Base-by-base conservation (phyloP, 2,113 vertebrate genomes). In the Ptychochromis oligacanthus region DNA sequence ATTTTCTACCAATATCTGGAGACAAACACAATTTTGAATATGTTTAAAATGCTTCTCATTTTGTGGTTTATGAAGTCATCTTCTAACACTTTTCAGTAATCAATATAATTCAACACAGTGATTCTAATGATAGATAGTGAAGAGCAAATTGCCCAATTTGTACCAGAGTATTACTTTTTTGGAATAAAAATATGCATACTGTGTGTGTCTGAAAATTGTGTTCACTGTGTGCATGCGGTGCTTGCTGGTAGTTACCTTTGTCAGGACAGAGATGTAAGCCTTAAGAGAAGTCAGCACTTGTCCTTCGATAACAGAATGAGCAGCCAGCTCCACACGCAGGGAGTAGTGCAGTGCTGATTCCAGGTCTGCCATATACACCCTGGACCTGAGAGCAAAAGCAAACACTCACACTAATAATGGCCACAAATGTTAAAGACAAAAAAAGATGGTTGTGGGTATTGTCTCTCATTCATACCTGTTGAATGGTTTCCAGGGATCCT, bases 301-400 rank as follows among this genome's bases (percentile, higher is more conserved):
- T 79, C 96, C 96, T 0, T 92, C 94, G 75, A 99, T 94, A 2
- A 31, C 2, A 0, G 93, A 40, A 13, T 96, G 91, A 1, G 95
- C 92, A 14, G 93, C 92, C 28, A 97, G 93, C 92, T 99, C 98
- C 64, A 97, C 89, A 22, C 96, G 96, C 17, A 99, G 92, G 0
- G 97, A 97, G 88, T 97, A 97, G 91, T 98, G 96, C 28, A 99
- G 93, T 0, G 96, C 86, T 0, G 98, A 98, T 80, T 99, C 98
- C 90, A 99, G 93, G 86, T 99, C 98, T 0, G 96, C 96, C 97
- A 97, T 97, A 81, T 99, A 99, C 80, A 99, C 89, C 89, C 96
- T 96, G 61, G 96, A 96, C 56, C 97, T 97, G 89, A 14, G 11
- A 17, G 49, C 77, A 79, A 43, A 38, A n/a, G 34, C 57, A n/a